Evolutionary conservation across 2,888 invertebrate species (phyloP), one percentile per base, ranked within the genome.

Genomic region (Cybosia mesomella): DNA sequence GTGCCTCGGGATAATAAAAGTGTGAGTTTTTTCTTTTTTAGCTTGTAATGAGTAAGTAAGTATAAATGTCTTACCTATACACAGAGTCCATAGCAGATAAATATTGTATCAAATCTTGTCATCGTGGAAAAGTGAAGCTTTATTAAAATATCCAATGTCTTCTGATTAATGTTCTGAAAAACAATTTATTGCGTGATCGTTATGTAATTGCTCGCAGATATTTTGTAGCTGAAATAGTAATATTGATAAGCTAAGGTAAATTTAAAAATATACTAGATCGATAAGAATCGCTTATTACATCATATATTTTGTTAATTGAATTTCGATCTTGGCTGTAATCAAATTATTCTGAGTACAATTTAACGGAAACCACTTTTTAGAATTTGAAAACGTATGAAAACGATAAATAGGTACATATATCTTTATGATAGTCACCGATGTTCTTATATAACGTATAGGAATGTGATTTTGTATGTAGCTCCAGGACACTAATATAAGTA

Each of bases 141-240:
- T 21, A 13, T 13, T 34, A 28, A 34, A 21, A 36, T 36, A 21
- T 36, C 21, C 13, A 34, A 34, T 58, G 34, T 21, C 21, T 58
- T 34, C 13, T 34, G 21, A 58, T 58, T 34, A 21, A 43, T 43
- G 58, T 58, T 36, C 58, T 21, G 58, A 58, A 21, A 58, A 21
- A 34, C 13, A 34, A 43, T 18, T 15, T n/a, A 36, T 36, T 21
- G 34, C 7, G 55, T 13, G 15, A 58, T 9, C 15, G 9, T 39
- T 59, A 15, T 24, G 22, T 24, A 59, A 39, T 24, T 10, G 59
- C 18, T 39, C 18, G 8, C 36, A 39, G 36, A 36, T 55, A 7
- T 24, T 22, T 55, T 55, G 15, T 39, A 15, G 22, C 1, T 18
- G 39, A 39, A 24, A 39, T 39, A 39, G 39, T 9, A 22, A 24